phyloP scores from a whole-genome alignment of 2,113 vertebrate species.

The Colossoma macropomum region DNA sequence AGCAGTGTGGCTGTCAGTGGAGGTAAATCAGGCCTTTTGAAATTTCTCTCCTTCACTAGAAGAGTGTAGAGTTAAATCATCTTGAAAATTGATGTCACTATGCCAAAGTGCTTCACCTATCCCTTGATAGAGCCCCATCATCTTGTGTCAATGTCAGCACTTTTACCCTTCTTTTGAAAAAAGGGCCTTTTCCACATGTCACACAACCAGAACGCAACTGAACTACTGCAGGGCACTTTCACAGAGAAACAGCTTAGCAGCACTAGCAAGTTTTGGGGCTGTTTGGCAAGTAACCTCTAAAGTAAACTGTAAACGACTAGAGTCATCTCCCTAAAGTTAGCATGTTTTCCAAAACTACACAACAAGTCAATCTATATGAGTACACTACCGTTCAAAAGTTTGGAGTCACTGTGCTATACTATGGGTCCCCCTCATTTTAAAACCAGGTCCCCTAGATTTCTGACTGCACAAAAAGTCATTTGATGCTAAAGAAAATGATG shows the following conservation, averaged over 20 bases:
- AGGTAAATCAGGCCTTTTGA: slow-evolving; percentile 82
- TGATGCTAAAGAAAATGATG: no score
- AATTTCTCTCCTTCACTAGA: slow-evolving; percentile 78
- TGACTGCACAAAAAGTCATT: no score
- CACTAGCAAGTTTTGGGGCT: background rate
- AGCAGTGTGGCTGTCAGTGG: slow-evolving; percentile 77
- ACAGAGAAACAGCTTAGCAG: background rate
- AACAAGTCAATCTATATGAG: no score
- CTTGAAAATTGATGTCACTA: slow-evolving; percentile 84
- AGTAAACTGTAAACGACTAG: background rate
- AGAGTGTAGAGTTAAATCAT: slow-evolving; percentile 81
- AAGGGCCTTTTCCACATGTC: slow-evolving; percentile 60
- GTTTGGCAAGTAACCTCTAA: background rate
- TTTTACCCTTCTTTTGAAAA: slow-evolving; percentile 74
- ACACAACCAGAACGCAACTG: background rate
- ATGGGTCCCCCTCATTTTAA: no score
- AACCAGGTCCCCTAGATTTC: no score
- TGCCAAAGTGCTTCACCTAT: slow-evolving; percentile 81
- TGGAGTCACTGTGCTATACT: no score
- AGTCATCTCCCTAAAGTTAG: background rate
- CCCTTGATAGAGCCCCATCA: slow-evolving; percentile 80
- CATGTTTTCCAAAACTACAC: no score
- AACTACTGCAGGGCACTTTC: slow-evolving; percentile 22
- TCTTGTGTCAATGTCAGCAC: slow-evolving; percentile 83
- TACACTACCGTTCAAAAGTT: no score